These are phyloP conservation scores for Sacculina carcini DNA, from an alignment of 2,888 invertebrate species.

Conservation along the genomic window DNA sequence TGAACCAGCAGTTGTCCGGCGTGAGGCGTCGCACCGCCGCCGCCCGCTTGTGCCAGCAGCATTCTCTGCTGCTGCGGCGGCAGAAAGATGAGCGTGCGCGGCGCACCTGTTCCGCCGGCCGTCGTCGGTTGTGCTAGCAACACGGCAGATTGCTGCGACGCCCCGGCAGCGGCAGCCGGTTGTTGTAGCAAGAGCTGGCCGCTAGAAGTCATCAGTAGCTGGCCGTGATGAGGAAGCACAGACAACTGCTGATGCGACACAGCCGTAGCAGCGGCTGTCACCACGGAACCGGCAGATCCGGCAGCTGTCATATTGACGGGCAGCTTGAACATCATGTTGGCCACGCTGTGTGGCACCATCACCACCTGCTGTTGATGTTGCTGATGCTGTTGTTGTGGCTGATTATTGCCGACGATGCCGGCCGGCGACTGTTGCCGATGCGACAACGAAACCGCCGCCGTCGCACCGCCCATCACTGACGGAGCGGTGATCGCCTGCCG, in stretches of 20 bases:
- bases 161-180: slow-evolving; percentile 24
- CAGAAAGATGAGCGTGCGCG: slow-evolving; percentile 36
- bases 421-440: not conserved
- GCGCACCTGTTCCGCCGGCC: slow-evolving; percentile 34
- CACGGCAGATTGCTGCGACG: slow-evolving; percentile 33
- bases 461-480: not conserved
- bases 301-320: not conserved
- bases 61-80: slow-evolving; percentile 26
- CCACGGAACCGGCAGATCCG: no score
- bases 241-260: no score
- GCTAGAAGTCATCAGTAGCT: not conserved
- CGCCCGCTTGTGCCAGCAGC: not conserved
- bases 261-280: no score
- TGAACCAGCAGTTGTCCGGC: slow-evolving; percentile 4
- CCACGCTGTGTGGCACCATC: slow-evolving; percentile 5
- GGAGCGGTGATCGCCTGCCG: not conserved
- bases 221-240: not conserved
- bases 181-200: slow-evolving; percentile 10
- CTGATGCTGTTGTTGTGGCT: no score
- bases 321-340: slow-evolving; percentile 2
- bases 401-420: no score
- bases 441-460: not conserved
- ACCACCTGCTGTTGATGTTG: slow-evolving; percentile 4
- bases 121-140: slow-evolving; percentile 37
- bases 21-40: no score